These are phyloP conservation scores for Auanema freiburgensis DNA, from an alignment of 2,888 invertebrate genomes.

Conservation along the genomic window DNA sequence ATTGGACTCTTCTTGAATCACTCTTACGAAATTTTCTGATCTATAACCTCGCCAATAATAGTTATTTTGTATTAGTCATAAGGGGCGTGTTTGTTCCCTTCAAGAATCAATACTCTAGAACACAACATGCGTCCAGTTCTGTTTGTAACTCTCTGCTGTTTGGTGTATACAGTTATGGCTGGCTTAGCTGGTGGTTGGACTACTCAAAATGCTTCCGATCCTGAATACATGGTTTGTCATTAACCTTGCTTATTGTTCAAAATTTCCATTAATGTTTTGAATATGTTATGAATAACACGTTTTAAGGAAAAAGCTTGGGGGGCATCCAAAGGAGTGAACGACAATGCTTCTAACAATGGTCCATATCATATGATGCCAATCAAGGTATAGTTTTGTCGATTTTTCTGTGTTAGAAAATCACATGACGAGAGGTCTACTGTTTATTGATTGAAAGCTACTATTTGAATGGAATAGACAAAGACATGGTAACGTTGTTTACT, in stretches of 20 bases:
- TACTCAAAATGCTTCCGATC: constrained; percentile 37
- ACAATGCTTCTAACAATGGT: constrained; percentile 45
- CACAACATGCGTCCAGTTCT: too few relatives aligned
- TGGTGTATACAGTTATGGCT: constrained; percentile 2
- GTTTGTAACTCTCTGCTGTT: too few relatives aligned
- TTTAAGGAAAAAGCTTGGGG: constrained; percentile 39
- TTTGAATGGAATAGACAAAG: too few relatives aligned
- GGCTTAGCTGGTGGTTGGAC: constrained; percentile 35
- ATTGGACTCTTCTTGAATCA: too few relatives aligned
- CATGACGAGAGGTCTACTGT: background rate
- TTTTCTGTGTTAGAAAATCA: background rate
- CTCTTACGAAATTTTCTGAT: too few relatives aligned
- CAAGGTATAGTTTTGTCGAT: constrained; percentile 25
- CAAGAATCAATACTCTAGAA: too few relatives aligned
- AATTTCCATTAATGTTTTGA: constrained; percentile 1
- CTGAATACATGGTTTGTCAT: constrained; percentile 38
- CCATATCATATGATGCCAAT: constrained; percentile 44
- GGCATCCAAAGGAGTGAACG: constrained; percentile 38
- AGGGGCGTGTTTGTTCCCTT: background rate
- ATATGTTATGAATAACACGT: constrained; percentile 3
- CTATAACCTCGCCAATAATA: too few relatives aligned
- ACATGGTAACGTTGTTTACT: too few relatives aligned
- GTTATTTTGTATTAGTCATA: constrained; percentile 1
- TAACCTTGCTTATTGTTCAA: constrained; percentile 5
- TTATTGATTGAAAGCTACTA: too few relatives aligned